phyloP scores from a whole-genome alignment of 2,797 vertebrate species.

The Parambassis ranga region DNA sequence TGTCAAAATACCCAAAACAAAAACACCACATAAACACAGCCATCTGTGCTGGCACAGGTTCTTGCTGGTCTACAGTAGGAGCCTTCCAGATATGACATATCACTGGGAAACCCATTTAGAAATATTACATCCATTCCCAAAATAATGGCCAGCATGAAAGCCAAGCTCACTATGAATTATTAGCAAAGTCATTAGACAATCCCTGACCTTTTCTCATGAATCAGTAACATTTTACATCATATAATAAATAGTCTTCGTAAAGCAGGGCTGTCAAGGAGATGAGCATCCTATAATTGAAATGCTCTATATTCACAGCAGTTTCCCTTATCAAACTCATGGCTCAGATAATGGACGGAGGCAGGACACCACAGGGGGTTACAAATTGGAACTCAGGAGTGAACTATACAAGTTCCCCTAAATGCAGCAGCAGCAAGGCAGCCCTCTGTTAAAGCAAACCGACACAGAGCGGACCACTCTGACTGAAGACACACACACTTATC shows the following conservation, averaged over 20 bases:
- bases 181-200: slow-evolving; percentile 18
- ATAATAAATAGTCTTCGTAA: slow-evolving; percentile 46
- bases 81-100: slow-evolving; percentile 9
- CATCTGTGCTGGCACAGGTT: slow-evolving; percentile 30
- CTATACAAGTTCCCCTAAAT: slow-evolving; percentile 17
- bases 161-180: slow-evolving; percentile 29
- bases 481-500: too few species aligned
- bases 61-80: slow-evolving; percentile 7
- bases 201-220: slow-evolving; percentile 19
- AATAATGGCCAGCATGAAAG: slow-evolving; percentile 9
- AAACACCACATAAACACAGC: slow-evolving; percentile 15
- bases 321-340: slow-evolving; percentile 33
- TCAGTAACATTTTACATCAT: slow-evolving; percentile 35
- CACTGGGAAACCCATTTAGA: slow-evolving; percentile 12
- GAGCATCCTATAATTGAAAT: slow-evolving; percentile 47
- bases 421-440: neutral
- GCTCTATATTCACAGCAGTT: slow-evolving; percentile 43
- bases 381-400: slow-evolving; percentile 26
- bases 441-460: neutral
- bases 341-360: slow-evolving; percentile 45
- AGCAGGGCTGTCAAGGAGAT: slow-evolving; percentile 39
- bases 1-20: slow-evolving; percentile 25
- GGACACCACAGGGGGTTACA: slow-evolving; percentile 39
- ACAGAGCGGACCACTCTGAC: neutral
- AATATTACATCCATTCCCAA: slow-evolving; percentile 13